Evolutionary conservation across 35 echinoderm and acorn worm species (phyloP).

Genomic region (Stichopus chloronotus): DNA sequence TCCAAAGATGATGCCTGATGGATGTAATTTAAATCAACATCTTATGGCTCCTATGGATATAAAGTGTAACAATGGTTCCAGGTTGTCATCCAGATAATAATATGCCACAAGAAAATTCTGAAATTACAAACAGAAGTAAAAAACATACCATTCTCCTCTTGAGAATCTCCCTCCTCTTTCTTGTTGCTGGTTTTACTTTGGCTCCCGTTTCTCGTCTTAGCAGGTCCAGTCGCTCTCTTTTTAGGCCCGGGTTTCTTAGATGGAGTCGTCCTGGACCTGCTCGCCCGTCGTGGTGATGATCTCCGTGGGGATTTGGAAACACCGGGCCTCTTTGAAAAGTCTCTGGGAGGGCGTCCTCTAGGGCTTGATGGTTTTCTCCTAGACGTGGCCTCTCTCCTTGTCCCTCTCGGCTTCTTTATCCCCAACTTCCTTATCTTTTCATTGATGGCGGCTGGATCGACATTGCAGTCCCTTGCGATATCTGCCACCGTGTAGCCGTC

Average conservation of each 20-base stretch:
- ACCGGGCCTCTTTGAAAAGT: background rate
- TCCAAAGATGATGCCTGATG: too few species aligned
- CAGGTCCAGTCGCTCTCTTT: background rate
- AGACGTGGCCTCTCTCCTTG: background rate
- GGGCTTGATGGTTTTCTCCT: background rate
- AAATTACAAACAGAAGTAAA: too few species aligned
- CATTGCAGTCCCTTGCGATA: constrained; percentile 48
- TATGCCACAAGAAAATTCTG: too few species aligned
- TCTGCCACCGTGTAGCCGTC: constrained; percentile 34
- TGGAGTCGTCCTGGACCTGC: background rate
- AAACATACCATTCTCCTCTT: background rate
- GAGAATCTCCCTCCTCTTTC: background rate
- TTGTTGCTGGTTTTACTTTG: background rate
- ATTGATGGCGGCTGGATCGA: background rate
- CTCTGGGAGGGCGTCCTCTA: constrained; percentile 6
- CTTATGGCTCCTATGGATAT: too few species aligned
- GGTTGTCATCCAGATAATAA: too few species aligned
- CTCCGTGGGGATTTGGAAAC: background rate
- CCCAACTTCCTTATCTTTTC: constrained; percentile 40
- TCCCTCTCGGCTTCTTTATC: background rate
- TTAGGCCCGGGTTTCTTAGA: background rate
- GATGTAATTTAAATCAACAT: too few species aligned
- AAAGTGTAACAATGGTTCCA: too few species aligned
- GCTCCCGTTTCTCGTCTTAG: background rate
- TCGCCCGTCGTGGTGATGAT: background rate